Percentiles rank a stretch among this genome's conserved stretches.
Evolutionary conservation across 2,888 invertebrate species (phyloP).

Genomic region (Thereva unica): DNA sequence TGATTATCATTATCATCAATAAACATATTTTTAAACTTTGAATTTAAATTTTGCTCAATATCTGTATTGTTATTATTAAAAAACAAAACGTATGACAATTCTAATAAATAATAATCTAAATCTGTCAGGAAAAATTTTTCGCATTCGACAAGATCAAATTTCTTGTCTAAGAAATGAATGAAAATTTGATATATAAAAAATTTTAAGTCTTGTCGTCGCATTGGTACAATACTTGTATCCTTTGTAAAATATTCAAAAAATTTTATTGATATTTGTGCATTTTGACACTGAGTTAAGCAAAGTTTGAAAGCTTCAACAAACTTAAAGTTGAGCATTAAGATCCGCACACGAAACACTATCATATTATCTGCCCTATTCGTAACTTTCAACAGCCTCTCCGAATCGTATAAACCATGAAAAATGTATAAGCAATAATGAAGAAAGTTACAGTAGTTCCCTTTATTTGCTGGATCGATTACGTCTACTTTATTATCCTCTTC

Average conservation of each 20-base stretch:
- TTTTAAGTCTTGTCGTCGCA: conserved; percentile 56
- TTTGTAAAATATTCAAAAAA: conserved; percentile 59
- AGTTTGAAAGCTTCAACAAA: conserved; percentile 56
- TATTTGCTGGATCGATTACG: conserved; percentile 7
- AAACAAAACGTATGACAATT: conserved; percentile 56
- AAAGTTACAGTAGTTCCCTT: conserved; percentile 50
- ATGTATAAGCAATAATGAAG: conserved; percentile 58
- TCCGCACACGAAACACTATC: conserved; percentile 55
- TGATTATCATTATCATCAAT: conserved; percentile 36
- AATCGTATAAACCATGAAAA: conserved; percentile 57
- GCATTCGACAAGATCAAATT: conserved; percentile 54
- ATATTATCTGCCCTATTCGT: conserved; percentile 51
- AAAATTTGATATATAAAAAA: conserved; percentile 57
- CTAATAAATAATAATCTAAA: conserved; percentile 57
- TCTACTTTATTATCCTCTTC: conserved; percentile 5
- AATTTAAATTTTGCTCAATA: conserved; percentile 46
- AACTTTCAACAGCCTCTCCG: conserved; percentile 49
- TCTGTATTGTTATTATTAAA: conserved; percentile 53
- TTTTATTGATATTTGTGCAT: conserved; percentile 52
- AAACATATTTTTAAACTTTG: conserved; percentile 37
- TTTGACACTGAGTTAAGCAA: conserved; percentile 53
- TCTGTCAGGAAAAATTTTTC: conserved; percentile 56
- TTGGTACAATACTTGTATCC: conserved; percentile 57
- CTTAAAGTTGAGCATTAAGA: conserved; percentile 57
- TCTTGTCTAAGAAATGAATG: conserved; percentile 53